Evolutionary conservation across 2,113 vertebrate species (phyloP).

Genomic region (Ivindomyrus marchei): DNA sequence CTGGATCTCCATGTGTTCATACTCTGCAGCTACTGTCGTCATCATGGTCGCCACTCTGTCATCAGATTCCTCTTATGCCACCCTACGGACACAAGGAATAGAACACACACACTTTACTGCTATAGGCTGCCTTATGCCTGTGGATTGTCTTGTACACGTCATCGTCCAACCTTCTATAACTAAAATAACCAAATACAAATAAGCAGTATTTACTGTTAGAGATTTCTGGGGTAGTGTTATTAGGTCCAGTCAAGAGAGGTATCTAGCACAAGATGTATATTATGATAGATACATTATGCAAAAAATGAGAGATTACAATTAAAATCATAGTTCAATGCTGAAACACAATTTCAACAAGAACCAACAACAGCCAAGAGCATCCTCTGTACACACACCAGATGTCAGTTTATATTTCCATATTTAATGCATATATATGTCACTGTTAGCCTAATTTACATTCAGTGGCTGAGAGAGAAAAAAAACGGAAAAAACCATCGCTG

Average conservation of each 20-base stretch:
- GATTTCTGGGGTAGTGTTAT: not conserved
- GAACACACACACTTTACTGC: not conserved
- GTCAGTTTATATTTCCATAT: not conserved
- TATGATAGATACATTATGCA: not conserved
- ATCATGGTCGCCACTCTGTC: constrained; percentile 64
- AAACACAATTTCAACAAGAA: not conserved
- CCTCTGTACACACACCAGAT: not conserved
- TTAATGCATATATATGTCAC: not conserved
- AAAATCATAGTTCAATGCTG: not conserved
- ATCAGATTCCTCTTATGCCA: constrained; percentile 55
- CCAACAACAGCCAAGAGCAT: not conserved
- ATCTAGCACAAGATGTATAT: not conserved
- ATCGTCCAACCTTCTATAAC: not conserved
- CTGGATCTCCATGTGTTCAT: constrained; percentile 93
- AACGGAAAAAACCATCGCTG: not conserved
- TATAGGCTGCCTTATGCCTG: not conserved
- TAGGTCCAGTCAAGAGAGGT: not conserved
- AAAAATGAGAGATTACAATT: not conserved
- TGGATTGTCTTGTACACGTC: not conserved
- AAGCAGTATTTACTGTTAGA: not conserved
- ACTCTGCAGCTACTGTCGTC: constrained; percentile 87
- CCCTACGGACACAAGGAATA: constrained; percentile 40
- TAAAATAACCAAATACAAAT: not conserved
- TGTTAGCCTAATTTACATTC: not conserved
- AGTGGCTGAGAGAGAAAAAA: not conserved